These are phyloP conservation scores for Leptopilina boulardi DNA, from an alignment of 1,140 invertebrate species.

Conservation along the genomic window DNA sequence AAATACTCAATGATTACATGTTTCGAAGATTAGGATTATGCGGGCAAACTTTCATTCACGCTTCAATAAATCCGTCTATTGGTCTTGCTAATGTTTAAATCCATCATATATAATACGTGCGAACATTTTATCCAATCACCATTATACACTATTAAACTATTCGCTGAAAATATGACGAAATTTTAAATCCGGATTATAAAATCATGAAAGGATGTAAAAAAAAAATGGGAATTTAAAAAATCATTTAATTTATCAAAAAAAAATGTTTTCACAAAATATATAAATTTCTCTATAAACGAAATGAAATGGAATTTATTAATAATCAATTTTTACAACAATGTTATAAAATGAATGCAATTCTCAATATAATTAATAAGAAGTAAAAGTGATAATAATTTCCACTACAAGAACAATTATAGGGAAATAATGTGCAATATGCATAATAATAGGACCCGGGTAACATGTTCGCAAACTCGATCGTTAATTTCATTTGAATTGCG, in stretches of 20 bases:
- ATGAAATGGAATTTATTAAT: background rate
- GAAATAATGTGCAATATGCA: conserved; percentile 27
- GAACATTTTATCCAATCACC: background rate
- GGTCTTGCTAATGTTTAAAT: background rate
- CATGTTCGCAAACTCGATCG: conserved; percentile 22
- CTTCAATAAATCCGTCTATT: conserved; percentile 3
- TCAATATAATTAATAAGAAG: conserved; percentile 17
- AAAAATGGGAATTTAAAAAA: too few species aligned
- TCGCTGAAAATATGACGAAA: background rate
- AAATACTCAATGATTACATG: conserved; percentile 9
- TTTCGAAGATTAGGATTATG: conserved; percentile 27
- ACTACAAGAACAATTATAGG: conserved; percentile 13
- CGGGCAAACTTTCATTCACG: conserved; percentile 16
- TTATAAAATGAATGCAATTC: background rate
- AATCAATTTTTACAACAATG: background rate
- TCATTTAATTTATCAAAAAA: background rate
- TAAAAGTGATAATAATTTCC: conserved; percentile 22
- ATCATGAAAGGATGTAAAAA: background rate
- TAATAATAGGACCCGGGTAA: conserved; percentile 16
- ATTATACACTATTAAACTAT: background rate
- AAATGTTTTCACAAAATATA: too few species aligned
- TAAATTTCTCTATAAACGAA: too few species aligned
- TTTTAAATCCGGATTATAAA: background rate
- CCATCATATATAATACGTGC: background rate
- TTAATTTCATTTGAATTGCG: conserved; percentile 27